phyloP scores from a whole-genome alignment of 2,797 vertebrate genomes.

The Pangasius macronema region DNA sequence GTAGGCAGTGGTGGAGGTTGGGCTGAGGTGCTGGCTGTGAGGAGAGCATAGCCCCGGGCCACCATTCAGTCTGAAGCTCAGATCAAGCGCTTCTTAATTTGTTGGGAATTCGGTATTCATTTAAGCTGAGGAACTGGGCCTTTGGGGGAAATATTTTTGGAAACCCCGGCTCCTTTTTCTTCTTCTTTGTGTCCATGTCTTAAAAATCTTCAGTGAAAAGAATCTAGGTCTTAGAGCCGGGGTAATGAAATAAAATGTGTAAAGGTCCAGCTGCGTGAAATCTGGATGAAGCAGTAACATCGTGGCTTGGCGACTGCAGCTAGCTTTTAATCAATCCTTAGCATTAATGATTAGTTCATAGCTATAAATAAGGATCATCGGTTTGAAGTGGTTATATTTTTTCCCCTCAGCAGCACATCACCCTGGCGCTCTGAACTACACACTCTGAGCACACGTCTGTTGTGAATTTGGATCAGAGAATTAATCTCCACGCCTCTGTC shows the following conservation, averaged over 20 bases:
- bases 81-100: conserved; percentile 26
- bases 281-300: background rate
- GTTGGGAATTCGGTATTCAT: background rate
- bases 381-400: background rate
- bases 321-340: background rate
- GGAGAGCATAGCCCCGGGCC: conserved; percentile 1
- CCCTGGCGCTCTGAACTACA: background rate
- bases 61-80: background rate
- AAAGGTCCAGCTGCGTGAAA: background rate
- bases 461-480: background rate
- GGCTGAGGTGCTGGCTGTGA: background rate
- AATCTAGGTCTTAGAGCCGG: background rate
- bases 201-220: background rate
- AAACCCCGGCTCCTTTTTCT: background rate
- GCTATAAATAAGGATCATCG: background rate
- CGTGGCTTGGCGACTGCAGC: background rate
- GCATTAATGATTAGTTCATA: background rate
- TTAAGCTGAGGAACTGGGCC: background rate
- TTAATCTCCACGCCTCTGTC: background rate
- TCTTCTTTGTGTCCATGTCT: background rate
- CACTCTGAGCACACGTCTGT: background rate
- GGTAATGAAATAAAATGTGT: background rate
- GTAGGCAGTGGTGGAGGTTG: background rate
- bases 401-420: background rate
- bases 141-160: conserved; percentile 2